These are phyloP conservation scores for Oopsacas minuta DNA, from an alignment of 37 sponge, comb jelly and placozoan genomes.

Conservation along the genomic window DNA sequence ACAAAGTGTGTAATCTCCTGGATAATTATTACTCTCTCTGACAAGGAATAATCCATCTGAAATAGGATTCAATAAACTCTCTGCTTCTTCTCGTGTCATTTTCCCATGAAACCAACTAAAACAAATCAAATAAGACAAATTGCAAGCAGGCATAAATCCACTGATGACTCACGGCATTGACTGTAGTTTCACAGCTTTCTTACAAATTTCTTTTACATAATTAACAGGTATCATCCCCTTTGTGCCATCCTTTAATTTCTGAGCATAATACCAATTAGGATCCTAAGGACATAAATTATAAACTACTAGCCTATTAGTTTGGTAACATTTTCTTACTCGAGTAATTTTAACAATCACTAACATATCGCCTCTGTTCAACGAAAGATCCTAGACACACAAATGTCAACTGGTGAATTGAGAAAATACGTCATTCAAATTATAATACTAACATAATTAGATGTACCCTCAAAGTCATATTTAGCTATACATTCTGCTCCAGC, in stretches of 20 bases:
- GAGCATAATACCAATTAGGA: slow-evolving; percentile 88
- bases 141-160: background rate
- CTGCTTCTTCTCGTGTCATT: slow-evolving; percentile 73
- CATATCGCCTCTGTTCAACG: slow-evolving; percentile 66
- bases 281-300: slow-evolving; percentile 31
- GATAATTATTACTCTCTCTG: slow-evolving; percentile 75
- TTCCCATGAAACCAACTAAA: slow-evolving; percentile 89
- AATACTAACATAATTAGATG: slow-evolving; percentile 58
- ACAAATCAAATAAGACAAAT: background rate
- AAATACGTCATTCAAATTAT: background rate
- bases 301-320: background rate
- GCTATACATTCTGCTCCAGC: slow-evolving; percentile 71
- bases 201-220: slow-evolving; percentile 41
- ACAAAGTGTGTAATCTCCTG: slow-evolving; percentile 80
- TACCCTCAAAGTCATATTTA: slow-evolving; percentile 77
- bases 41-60: slow-evolving; percentile 70
- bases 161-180: slow-evolving; percentile 69
- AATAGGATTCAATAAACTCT: slow-evolving; percentile 39
- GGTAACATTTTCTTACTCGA: slow-evolving; percentile 27
- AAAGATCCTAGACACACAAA: slow-evolving; percentile 49
- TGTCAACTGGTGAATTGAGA: background rate
- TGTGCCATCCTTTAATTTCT: slow-evolving; percentile 40
- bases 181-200: slow-evolving; percentile 53
- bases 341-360: slow-evolving; percentile 54
- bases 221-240: slow-evolving; percentile 89